Percentiles rank a stretch among this genome's conserved stretches.
Evolutionary conservation across 1,140 invertebrate genomes (phyloP).

Genomic region (Drosophila burlai): DNA sequence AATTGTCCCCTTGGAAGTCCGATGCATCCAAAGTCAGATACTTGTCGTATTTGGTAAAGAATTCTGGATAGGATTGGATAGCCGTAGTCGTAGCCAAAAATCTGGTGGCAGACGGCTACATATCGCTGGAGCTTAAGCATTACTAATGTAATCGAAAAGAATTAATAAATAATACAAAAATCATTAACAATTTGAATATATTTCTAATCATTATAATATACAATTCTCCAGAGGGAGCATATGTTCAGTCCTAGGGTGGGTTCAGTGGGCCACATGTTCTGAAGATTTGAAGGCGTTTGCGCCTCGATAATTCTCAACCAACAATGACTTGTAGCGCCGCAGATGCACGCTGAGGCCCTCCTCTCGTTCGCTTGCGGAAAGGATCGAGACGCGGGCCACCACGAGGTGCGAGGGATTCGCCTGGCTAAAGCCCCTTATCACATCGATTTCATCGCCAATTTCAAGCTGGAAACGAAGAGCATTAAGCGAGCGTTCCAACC

Average conservation of each 20-base stretch:
- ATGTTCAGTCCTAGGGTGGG: neutral
- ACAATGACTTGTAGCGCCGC: constrained; percentile 86
- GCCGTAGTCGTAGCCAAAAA: neutral
- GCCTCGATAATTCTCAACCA: constrained; percentile 88
- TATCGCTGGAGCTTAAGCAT: neutral
- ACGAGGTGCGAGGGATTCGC: constrained; percentile 87
- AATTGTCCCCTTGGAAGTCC: constrained; percentile 87
- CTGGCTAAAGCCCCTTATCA: constrained; percentile 87
- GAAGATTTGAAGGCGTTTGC: constrained; percentile 80
- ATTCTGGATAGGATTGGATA: neutral
- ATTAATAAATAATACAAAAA: neutral
- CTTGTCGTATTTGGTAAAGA: constrained; percentile 68
- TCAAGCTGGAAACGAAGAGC: constrained; percentile 78
- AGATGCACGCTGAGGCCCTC: constrained; percentile 86
- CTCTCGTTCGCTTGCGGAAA: constrained; percentile 83
- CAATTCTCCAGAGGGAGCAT: neutral
- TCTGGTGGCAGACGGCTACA: too few relatives aligned
- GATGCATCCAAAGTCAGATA: constrained; percentile 88
- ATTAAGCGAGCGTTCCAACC: neutral
- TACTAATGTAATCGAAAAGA: neutral
- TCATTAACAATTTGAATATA: constrained; percentile 2
- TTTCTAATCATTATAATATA: neutral
- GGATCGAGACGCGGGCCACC: constrained; percentile 87
- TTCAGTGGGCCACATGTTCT: constrained; percentile 51
- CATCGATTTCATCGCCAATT: constrained; percentile 89